These are phyloP conservation scores for Vulpes ferrilata DNA, from an alignment of 2,113 vertebrate genomes.

Conservation along the genomic window DNA sequence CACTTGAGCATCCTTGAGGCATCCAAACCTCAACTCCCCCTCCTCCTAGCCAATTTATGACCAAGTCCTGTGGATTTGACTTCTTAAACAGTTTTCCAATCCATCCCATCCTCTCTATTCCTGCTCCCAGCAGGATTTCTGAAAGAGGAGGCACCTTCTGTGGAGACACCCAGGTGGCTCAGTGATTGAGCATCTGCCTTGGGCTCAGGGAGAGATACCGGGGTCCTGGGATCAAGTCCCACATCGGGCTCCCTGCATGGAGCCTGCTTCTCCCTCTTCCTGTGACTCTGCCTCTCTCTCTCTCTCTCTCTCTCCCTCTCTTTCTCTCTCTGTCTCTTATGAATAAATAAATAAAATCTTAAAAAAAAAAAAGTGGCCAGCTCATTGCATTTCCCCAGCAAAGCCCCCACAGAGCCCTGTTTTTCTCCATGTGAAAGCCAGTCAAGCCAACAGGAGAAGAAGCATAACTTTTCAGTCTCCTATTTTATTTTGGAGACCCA, in stretches of 20 bases:
- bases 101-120: neutral
- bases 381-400: neutral
- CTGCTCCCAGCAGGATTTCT: neutral
- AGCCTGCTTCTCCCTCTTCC: too few species aligned
- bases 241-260: too few species aligned
- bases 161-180: too few species aligned
- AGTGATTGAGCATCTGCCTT: too few species aligned
- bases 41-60: neutral
- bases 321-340: too few species aligned
- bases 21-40: neutral
- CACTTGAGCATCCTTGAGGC: neutral
- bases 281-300: too few species aligned
- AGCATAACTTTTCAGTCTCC: neutral
- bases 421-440: neutral
- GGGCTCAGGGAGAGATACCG: too few species aligned
- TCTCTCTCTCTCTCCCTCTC: too few species aligned
- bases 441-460: neutral
- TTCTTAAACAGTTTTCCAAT: neutral
- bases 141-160: neutral
- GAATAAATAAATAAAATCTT: too few species aligned
- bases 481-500: constrained; percentile 1
- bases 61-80: neutral
- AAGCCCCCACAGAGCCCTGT: neutral
- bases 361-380: neutral
- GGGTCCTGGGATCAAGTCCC: too few species aligned